phyloP scores from a whole-genome alignment of 2,888 invertebrate species.

The Cephalotes varians region DNA sequence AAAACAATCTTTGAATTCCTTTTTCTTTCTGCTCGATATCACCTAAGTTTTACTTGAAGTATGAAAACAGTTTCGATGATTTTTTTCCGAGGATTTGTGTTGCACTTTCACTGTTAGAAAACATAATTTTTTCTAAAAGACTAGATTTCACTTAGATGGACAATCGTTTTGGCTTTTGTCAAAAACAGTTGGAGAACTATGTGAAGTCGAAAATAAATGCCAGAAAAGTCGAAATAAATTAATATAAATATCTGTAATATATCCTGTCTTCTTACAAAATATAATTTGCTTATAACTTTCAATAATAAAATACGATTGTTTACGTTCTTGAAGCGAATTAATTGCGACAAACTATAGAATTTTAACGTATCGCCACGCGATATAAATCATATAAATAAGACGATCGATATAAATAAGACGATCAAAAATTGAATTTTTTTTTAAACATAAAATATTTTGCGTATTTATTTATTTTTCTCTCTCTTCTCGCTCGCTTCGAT shows the following conservation, averaged over 20 bases:
- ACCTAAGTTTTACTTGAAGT: background rate
- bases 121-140: background rate
- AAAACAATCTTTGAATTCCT: background rate
- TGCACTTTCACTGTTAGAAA: background rate
- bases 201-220: background rate
- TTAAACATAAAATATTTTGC: slow-evolving; percentile 35
- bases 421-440: slow-evolving; percentile 44
- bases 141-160: background rate
- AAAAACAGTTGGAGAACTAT: background rate
- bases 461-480: background rate
- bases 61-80: background rate
- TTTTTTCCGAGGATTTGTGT: background rate
- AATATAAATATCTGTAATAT: background rate
- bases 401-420: background rate
- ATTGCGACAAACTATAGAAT: background rate
- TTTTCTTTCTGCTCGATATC: background rate
- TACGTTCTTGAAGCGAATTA: slow-evolving; percentile 13
- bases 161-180: background rate
- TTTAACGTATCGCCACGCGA: background rate
- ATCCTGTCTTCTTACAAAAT: background rate
- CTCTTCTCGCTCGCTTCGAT: slow-evolving; percentile 13
- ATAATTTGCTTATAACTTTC: background rate
- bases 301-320: slow-evolving; percentile 22
- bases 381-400: slow-evolving; percentile 19
- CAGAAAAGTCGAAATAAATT: slow-evolving; percentile 7